Percentiles rank a stretch among this genome's conserved stretches.
These are phyloP conservation scores for Melanotaenia maccullochi DNA, from an alignment of 2,797 vertebrate genomes.

Conservation along the genomic window DNA sequence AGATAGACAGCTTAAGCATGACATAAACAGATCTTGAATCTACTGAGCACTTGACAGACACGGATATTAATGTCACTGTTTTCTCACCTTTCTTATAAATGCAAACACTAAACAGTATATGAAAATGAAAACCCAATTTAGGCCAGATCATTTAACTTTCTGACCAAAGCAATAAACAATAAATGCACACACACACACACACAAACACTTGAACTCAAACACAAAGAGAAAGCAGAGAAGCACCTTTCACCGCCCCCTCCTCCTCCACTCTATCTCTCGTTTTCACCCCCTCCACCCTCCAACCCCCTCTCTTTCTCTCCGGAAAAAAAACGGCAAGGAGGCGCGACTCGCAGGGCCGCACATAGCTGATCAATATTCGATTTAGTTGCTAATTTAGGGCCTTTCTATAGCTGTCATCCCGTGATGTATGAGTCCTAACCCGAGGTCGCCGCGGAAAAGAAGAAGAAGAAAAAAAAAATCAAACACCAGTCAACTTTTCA, in stretches of 20 bases:
- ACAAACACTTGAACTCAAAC: slow-evolving; percentile 70
- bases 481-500: slow-evolving; percentile 92
- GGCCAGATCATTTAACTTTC: slow-evolving; percentile 35
- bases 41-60: slow-evolving; percentile 3
- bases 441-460: slow-evolving; percentile 90
- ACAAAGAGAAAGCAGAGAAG: slow-evolving; percentile 58
- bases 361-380: slow-evolving; percentile 98
- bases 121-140: slow-evolving; percentile 29
- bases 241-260: slow-evolving; percentile 65
- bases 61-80: background rate
- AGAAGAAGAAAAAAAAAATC: slow-evolving; percentile 85
- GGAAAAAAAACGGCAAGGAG: slow-evolving; percentile 84
- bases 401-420: slow-evolving; percentile 98
- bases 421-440: slow-evolving; percentile 98
- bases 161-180: slow-evolving; percentile 41
- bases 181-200: slow-evolving; percentile 28
- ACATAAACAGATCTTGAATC: slow-evolving; percentile 18
- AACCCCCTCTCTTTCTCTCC: slow-evolving; percentile 58
- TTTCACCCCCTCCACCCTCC: slow-evolving; percentile 54
- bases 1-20: slow-evolving; percentile 32
- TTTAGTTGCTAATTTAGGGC: slow-evolving; percentile 99
- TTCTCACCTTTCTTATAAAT: slow-evolving; percentile 28
- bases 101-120: background rate
- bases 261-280: slow-evolving; percentile 61
- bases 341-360: slow-evolving; percentile 89